Base-by-base conservation (phyloP, 2,888 invertebrate genomes). In the Oligia strigilis region DNA sequence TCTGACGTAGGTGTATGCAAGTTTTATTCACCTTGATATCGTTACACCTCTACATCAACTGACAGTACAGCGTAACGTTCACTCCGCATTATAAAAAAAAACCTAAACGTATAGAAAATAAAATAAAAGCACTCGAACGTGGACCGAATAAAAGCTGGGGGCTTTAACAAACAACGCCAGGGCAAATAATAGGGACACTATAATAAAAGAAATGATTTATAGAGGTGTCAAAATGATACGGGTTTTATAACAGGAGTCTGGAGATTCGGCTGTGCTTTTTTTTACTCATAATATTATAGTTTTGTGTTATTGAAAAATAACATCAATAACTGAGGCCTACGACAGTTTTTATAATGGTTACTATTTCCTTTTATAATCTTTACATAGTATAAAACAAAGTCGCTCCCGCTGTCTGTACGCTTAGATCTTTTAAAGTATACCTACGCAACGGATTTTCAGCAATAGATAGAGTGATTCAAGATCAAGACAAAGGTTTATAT, bases 121-220 rank as follows among this genome's bases (percentile, higher is more conserved):
- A 91, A 90, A 88, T 86, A 90, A 90, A 91, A 90, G 83, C 89
- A 90, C 88, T 92, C 87, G 81, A 87, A 89, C 87, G 89, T 91
- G 87, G 84, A 91, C 84, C 85, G 81, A 84, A 90, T 89, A 89
- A 90, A 92, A 88, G 90, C 88, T 88, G 91, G 94, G 92, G 94
- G 91, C 87, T 89, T 90, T 87, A 90, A 93, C 93, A 94, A 95
- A 94, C 92, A 94, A 80, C 80, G 85, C 91, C 89, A 83, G 85
- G 83, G 89, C 92, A 91, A 93, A 95, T 93, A 94, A 94, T 92
- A 91, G 95, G 93, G 93, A 88, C 88, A 74, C 83, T 84, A 89
- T 89, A 90, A 96, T 95, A 94, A 96, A 95, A 94, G 93, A 91
- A 91, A 95, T 95, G 95, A 97, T 96, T 95, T 96, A 96, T 96